These are phyloP conservation scores for Oryzias sinensis DNA, from an alignment of 2,797 vertebrate species.

Conservation along the genomic window DNA sequence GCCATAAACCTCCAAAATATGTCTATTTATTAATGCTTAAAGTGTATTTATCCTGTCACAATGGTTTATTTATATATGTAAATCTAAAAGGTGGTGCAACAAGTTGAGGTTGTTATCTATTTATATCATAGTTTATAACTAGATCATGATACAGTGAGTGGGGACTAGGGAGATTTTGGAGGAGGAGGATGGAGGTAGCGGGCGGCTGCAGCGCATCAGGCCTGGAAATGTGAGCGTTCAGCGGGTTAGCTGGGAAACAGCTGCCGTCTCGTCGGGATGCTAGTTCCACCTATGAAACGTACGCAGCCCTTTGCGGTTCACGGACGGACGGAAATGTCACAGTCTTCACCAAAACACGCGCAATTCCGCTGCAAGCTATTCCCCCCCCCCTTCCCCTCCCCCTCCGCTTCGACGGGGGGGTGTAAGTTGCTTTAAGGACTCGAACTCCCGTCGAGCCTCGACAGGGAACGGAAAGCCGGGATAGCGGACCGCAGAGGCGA, in stretches of 20 bases:
- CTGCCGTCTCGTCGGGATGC: slow-evolving; percentile 58
- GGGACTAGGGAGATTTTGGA: too few relatives aligned
- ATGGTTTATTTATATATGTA: too few relatives aligned
- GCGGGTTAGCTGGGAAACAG: slow-evolving; percentile 50
- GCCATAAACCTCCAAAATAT: too few relatives aligned
- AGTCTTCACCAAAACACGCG: neutral
- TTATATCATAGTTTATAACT: too few relatives aligned
- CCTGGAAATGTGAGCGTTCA: slow-evolving; percentile 35
- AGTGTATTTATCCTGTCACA: too few relatives aligned
- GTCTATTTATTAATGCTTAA: too few relatives aligned
- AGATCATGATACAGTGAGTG: too few relatives aligned
- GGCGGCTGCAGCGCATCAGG: slow-evolving; percentile 43
- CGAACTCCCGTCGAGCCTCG: slow-evolving; percentile 12
- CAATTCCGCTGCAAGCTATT: neutral
- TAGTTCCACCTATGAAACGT: slow-evolving; percentile 60
- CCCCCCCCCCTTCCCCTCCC: neutral
- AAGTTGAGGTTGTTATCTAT: too few relatives aligned
- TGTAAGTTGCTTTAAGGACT: neutral
- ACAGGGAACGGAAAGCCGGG: slow-evolving; percentile 23
- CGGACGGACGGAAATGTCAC: slow-evolving; percentile 19
- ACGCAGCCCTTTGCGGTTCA: slow-evolving; percentile 46
- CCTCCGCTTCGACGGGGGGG: too few relatives aligned
- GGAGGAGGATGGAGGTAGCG: too few relatives aligned
- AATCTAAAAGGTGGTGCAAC: too few relatives aligned
- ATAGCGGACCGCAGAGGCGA: neutral